Conservation (phyloP, 2,113 vertebrate genomes). For the Trinectes maculatus region DNA sequence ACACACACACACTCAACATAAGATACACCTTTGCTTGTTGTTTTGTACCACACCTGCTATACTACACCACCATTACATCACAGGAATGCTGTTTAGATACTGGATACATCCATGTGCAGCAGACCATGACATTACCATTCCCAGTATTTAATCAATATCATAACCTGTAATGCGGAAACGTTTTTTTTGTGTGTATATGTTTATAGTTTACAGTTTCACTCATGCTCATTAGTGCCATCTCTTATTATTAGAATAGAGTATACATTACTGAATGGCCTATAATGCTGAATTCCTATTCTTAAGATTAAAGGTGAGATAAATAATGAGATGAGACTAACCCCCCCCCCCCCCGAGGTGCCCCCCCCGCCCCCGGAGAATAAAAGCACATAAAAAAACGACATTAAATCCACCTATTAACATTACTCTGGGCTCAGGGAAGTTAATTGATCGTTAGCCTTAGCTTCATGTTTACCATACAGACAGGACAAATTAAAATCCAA, state of each 20-base stretch:
- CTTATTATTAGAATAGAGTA: constrained; percentile 32
- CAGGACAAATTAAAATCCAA: too few relatives aligned
- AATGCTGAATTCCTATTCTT: too few relatives aligned
- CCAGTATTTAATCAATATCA: constrained; percentile 26
- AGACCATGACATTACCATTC: constrained; percentile 22
- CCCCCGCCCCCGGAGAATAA: too few relatives aligned
- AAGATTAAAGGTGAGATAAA: background rate
- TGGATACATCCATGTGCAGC: constrained; percentile 25
- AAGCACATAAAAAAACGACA: too few relatives aligned
- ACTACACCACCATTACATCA: constrained; percentile 15
- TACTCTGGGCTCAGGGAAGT: too few relatives aligned
- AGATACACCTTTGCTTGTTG: background rate
- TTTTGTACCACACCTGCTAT: background rate
- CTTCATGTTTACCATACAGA: too few relatives aligned
- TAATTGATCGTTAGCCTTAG: too few relatives aligned
- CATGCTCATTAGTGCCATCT: constrained; percentile 49
- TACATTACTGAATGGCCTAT: constrained; percentile 12
- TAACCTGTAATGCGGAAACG: constrained; percentile 38
- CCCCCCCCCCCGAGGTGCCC: too few relatives aligned
- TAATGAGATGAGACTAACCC: background rate
- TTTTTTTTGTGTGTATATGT: constrained; percentile 37
- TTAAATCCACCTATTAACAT: too few relatives aligned
- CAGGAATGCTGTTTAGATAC: constrained; percentile 11
- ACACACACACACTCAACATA: background rate
- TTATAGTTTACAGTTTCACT: constrained; percentile 43